Evolutionary conservation across 2,797 vertebrate species (phyloP).

Genomic region (Dicrostonyx torquatus): DNA sequence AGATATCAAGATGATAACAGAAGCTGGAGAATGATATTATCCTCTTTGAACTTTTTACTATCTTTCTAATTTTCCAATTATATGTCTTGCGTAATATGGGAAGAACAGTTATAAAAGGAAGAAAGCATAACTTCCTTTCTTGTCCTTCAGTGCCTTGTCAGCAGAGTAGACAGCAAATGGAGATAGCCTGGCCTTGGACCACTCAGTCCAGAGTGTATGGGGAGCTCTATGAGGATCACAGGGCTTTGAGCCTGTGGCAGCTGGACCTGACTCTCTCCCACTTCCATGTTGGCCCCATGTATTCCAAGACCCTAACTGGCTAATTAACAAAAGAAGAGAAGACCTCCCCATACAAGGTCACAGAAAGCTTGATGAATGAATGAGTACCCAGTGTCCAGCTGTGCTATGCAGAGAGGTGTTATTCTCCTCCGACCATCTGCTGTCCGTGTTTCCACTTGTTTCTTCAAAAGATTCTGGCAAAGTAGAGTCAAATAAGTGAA

Average conservation of each 20-base stretch:
- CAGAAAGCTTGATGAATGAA: slow-evolving; percentile 58
- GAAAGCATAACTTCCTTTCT: neutral
- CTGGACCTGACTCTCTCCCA: neutral
- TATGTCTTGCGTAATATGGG: slow-evolving; percentile 24
- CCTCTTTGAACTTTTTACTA: slow-evolving; percentile 58
- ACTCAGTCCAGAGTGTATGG: neutral
- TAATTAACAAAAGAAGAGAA: slow-evolving; percentile 38
- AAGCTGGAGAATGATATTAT: neutral
- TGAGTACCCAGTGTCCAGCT: slow-evolving; percentile 96
- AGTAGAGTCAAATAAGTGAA: slow-evolving; percentile 60
- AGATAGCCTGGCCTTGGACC: neutral
- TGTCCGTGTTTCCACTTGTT: slow-evolving; percentile 98
- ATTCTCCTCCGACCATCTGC: slow-evolving; percentile 96
- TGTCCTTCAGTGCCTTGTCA: neutral
- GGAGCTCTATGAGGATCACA: neutral
- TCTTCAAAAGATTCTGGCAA: slow-evolving; percentile 97
- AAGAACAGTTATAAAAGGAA: neutral
- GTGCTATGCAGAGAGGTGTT: slow-evolving; percentile 98
- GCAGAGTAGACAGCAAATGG: neutral
- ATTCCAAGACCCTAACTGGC: neutral
- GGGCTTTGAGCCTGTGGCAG: neutral
- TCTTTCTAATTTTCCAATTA: slow-evolving; percentile 25
- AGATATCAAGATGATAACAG: slow-evolving; percentile 23
- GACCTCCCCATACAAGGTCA: slow-evolving; percentile 40
- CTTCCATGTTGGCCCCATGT: neutral